A percentile compares a stretch with the other conserved stretches of the same genome.
Conservation (phyloP, 2,113 vertebrate genomes). For the Sminthopsis crassicaudata region DNA sequence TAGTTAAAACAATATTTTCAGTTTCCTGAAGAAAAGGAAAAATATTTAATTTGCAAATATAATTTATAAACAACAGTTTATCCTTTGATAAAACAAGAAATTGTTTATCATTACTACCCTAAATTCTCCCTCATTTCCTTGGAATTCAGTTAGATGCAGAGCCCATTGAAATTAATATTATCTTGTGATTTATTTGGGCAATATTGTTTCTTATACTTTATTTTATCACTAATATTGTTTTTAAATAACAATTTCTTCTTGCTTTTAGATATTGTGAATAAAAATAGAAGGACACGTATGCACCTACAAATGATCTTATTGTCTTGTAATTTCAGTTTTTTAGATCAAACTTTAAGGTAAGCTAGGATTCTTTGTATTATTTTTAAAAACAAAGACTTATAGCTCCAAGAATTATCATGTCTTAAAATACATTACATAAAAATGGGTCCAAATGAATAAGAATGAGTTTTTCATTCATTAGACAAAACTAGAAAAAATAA, state of each 20-base stretch:
- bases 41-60: background rate
- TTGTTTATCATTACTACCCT: background rate
- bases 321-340: background rate
- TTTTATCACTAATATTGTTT: background rate
- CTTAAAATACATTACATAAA: background rate
- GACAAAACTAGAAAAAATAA: background rate
- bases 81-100: background rate
- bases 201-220: background rate
- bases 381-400: background rate
- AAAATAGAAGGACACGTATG: background rate
- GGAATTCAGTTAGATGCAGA: background rate
- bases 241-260: background rate
- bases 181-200: background rate
- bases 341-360: background rate
- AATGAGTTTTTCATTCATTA: background rate
- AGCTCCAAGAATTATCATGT: background rate
- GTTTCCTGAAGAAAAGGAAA: background rate
- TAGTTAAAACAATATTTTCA: background rate
- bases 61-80: background rate
- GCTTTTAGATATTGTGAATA: background rate
- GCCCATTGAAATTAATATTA: conserved; percentile 18
- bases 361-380: background rate
- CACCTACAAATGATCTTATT: background rate
- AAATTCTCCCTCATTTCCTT: conserved; percentile 21
- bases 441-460: background rate